Percentiles rank a stretch among this genome's conserved stretches.
Evolutionary conservation across 2,888 invertebrate genomes (phyloP).

Genomic region (Pachliopta kotzebuea): DNA sequence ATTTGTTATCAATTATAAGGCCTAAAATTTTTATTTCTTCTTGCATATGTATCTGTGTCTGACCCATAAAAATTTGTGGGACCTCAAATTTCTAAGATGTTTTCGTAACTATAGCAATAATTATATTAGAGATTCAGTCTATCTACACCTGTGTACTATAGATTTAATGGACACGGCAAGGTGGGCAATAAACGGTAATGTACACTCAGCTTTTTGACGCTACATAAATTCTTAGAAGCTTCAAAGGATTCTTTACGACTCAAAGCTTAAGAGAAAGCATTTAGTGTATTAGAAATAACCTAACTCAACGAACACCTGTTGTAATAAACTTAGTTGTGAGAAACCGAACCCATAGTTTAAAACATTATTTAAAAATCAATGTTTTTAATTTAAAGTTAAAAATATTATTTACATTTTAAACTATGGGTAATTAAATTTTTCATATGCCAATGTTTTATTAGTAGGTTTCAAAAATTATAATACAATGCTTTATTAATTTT

Average conservation of each 20-base stretch:
- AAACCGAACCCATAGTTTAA: background rate
- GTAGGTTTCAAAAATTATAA: no score
- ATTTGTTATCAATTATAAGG: no score
- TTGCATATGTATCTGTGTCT: no score
- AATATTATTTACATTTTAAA: no score
- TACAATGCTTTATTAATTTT: no score
- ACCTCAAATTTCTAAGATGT: no score
- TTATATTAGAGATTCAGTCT: background rate
- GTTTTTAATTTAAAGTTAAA: no score
- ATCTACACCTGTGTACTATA: background rate
- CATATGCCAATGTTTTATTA: background rate
- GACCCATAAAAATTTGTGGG: no score
- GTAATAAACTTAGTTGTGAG: background rate
- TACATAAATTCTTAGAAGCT: constrained; percentile 14
- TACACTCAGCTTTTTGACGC: constrained; percentile 12
- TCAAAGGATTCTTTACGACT: constrained; percentile 24
- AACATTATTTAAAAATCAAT: background rate
- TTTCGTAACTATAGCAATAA: no score
- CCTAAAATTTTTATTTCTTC: no score
- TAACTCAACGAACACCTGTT: constrained; percentile 5
- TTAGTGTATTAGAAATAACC: constrained; percentile 32
- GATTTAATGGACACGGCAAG: constrained; percentile 1
- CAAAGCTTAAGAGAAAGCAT: constrained; percentile 35
- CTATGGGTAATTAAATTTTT: no score
- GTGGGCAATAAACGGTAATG: constrained; percentile 7